Conservation (phyloP, 2,797 vertebrate species). For the Fistularia tabacaria region DNA sequence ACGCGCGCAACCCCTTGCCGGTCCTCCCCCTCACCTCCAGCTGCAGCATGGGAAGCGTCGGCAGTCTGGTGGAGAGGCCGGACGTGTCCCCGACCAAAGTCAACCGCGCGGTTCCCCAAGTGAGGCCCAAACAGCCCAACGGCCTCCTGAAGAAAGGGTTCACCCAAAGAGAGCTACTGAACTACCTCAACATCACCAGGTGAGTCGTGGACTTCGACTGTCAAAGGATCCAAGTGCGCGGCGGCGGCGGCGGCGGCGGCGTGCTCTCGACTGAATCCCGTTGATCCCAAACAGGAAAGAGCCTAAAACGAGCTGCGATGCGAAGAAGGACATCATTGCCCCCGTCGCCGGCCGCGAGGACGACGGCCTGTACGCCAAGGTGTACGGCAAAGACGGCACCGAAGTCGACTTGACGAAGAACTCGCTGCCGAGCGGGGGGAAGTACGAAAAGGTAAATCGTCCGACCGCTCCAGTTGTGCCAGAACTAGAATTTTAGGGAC, state of each 20-base stretch:
- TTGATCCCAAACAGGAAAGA: slow-evolving; percentile 77
- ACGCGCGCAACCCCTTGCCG: slow-evolving; percentile 65
- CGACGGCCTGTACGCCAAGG: slow-evolving; percentile 81
- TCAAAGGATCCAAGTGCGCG: background rate
- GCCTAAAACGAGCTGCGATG: slow-evolving; percentile 57
- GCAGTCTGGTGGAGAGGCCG: slow-evolving; percentile 92
- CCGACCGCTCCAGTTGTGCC: too few species aligned
- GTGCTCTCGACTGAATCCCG: slow-evolving; percentile 17
- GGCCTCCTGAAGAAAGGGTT: slow-evolving; percentile 88
- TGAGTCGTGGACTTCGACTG: slow-evolving; percentile 18
- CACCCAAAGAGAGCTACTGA: slow-evolving; percentile 89
- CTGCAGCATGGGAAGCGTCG: slow-evolving; percentile 93
- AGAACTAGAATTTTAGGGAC: background rate
- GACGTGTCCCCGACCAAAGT: slow-evolving; percentile 81
- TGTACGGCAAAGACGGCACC: slow-evolving; percentile 83
- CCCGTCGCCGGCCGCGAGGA: slow-evolving; percentile 72
- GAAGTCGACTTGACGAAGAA: slow-evolving; percentile 89
- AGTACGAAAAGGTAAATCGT: slow-evolving; percentile 76
- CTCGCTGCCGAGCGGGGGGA: slow-evolving; percentile 84
- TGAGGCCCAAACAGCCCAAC: slow-evolving; percentile 82
- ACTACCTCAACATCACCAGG: slow-evolving; percentile 91
- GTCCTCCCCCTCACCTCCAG: slow-evolving; percentile 65
- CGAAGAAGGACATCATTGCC: slow-evolving; percentile 70
- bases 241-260: too few species aligned
- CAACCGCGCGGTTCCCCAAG: slow-evolving; percentile 78